Conservation (phyloP, 2,113 vertebrate species). For the Coptodon bakossiorum region DNA sequence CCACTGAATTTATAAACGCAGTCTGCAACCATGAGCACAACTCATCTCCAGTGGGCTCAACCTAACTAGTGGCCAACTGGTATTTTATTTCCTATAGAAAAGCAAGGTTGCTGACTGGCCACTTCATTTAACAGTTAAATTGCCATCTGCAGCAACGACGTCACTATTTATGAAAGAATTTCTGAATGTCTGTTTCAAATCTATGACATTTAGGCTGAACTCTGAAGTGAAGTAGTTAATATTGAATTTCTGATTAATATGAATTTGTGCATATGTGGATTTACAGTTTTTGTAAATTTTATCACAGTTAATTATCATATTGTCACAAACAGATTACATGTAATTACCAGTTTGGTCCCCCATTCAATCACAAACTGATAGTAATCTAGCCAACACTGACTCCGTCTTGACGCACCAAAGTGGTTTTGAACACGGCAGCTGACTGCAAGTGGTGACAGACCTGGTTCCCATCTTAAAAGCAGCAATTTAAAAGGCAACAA, state of each 20-base stretch:
- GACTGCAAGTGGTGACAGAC: not conserved
- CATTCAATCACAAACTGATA: not conserved
- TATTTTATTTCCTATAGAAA: not conserved
- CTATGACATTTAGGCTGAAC: not conserved
- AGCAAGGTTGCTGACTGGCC: not conserved
- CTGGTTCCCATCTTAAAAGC: not conserved
- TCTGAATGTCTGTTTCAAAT: not conserved
- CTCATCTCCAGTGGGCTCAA: not conserved
- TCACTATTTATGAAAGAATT: not conserved
- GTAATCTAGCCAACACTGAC: too few species aligned
- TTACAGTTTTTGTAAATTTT: not conserved
- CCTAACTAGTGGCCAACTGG: not conserved
- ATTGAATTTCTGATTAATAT: not conserved
- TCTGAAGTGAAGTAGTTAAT: not conserved
- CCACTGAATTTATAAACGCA: not conserved
- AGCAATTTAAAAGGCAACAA: not conserved
- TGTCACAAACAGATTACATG: not conserved
- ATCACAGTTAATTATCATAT: not conserved
- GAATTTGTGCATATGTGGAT: not conserved
- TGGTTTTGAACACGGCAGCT: not conserved
- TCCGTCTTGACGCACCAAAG: not conserved
- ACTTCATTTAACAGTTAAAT: not conserved
- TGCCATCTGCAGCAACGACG: not conserved
- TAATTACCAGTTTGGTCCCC: not conserved
- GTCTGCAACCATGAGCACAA: not conserved